These are phyloP conservation scores for Podiceps cristatus DNA, from an alignment of 2,113 vertebrate genomes.

Conservation along the genomic window DNA sequence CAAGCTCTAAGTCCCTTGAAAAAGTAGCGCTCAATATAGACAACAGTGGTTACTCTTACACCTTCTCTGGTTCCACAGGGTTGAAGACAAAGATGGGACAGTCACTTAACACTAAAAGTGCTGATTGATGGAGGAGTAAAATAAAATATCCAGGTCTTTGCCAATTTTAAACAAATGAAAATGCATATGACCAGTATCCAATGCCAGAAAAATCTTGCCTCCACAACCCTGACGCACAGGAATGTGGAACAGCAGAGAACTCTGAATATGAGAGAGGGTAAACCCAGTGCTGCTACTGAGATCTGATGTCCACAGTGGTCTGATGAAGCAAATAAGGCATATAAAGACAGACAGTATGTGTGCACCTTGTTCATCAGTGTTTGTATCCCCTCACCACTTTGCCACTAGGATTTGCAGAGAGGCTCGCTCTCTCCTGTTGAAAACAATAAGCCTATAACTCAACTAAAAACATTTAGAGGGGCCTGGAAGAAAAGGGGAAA, in stretches of 20 bases:
- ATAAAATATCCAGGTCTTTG: neutral
- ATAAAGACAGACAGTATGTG: neutral
- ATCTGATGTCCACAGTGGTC: neutral
- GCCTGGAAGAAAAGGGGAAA: neutral
- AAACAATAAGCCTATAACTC: neutral
- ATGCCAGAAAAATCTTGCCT: neutral
- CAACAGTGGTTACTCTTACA: neutral
- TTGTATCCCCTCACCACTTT: neutral
- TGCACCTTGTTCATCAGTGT: neutral
- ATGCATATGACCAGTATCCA: neutral
- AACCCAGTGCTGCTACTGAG: neutral
- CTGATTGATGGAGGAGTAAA: neutral
- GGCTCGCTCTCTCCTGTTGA: neutral
- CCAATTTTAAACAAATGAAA: neutral
- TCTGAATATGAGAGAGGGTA: neutral
- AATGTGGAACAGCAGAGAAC: neutral
- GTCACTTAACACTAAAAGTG: neutral
- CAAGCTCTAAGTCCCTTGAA: neutral
- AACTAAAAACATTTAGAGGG: neutral
- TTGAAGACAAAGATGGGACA: neutral
- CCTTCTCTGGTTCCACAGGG: neutral
- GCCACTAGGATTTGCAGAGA: neutral
- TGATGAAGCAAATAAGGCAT: neutral
- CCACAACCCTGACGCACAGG: neutral
- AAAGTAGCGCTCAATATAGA: neutral